These are phyloP conservation scores for Halisarca cf. caerulea DNA, from an alignment of 37 sponge, comb jelly and placozoan genomes.

Conservation along the genomic window DNA sequence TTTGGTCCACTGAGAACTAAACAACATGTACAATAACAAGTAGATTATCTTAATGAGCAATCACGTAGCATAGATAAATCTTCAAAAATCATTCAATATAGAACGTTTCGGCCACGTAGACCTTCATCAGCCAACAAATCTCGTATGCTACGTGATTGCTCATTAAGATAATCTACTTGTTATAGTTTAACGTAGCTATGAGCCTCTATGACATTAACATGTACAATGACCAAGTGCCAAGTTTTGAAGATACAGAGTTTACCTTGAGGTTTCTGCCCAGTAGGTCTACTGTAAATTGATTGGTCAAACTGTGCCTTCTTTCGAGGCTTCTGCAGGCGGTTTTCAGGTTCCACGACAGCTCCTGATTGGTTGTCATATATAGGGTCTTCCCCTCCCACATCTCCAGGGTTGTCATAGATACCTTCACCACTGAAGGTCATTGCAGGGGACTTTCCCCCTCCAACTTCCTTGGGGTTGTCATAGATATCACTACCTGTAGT, in stretches of 20 bases:
- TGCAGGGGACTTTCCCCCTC: background rate
- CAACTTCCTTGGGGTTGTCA: slow-evolving; percentile 6
- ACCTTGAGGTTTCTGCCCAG: background rate
- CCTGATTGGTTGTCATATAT: slow-evolving; percentile 33
- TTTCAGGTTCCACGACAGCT: background rate
- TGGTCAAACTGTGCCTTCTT: slow-evolving; percentile 6
- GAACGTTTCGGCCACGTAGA: no score
- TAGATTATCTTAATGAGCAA: no score
- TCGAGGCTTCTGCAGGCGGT: background rate
- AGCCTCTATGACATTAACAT: no score
- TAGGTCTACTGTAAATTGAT: background rate
- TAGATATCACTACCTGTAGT: background rate
- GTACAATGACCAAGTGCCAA: no score
- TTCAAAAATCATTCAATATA: no score
- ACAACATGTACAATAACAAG: background rate
- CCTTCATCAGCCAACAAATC: no score
- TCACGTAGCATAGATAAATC: no score
- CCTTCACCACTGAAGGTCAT: background rate
- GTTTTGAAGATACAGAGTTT: no score
- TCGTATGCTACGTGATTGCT: no score
- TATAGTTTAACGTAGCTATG: no score
- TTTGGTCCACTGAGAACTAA: slow-evolving; percentile 6
- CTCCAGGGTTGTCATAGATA: slow-evolving; percentile 30
- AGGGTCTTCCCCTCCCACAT: background rate
- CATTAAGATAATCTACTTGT: no score